phyloP scores from a whole-genome alignment of 2,888 invertebrate genomes.

The Lasioglossum malachurum region DNA sequence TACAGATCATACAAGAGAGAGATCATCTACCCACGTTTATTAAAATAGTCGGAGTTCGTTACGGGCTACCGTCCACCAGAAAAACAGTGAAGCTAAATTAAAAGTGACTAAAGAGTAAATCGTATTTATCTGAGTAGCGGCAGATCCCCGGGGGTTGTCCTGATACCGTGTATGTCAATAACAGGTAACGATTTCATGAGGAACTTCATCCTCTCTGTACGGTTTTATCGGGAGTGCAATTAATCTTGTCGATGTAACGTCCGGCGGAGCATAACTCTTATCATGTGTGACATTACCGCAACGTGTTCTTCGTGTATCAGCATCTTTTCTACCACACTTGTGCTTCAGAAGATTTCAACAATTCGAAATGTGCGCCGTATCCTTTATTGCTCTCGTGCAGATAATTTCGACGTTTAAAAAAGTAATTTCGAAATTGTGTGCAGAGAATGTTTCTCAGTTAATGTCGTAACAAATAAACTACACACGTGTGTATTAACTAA shows the following conservation, averaged over 20 bases:
- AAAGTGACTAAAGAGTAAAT: constrained; percentile 54
- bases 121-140: constrained; percentile 38
- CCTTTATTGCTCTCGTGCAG: neutral
- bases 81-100: constrained; percentile 27
- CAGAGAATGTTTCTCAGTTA: neutral
- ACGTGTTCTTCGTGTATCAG: constrained; percentile 8
- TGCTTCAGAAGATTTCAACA: neutral
- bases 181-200: constrained; percentile 56
- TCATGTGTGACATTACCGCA: constrained; percentile 45
- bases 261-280: constrained; percentile 50
- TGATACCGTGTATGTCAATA: constrained; percentile 59
- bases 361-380: neutral
- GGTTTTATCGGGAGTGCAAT: constrained; percentile 66
- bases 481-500: neutral
- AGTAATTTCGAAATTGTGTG: too few relatives aligned
- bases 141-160: constrained; percentile 36
- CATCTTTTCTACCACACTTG: constrained; percentile 11
- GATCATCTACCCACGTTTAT: neutral
- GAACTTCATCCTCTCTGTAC: constrained; percentile 57
- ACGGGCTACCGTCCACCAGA: neutral
- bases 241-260: constrained; percentile 67
- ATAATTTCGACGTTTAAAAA: neutral
- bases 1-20: neutral
- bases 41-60: constrained; percentile 9
- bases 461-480: neutral